phyloP scores from a whole-genome alignment of 2,113 vertebrate species.

The Oryzias woworae region DNA sequence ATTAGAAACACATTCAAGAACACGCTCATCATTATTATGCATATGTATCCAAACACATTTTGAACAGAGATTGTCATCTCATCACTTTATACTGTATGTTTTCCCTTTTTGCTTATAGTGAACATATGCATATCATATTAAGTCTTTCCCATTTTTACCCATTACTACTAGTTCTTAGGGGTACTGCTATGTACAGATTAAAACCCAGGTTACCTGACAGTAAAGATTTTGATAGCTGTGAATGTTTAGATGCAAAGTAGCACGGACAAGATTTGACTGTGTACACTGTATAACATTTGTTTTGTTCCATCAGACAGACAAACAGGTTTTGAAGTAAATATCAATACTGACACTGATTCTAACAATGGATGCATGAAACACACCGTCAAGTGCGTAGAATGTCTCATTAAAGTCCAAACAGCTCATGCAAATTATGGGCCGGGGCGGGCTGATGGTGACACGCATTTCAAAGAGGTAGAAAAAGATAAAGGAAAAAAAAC shows the following conservation, averaged over 20 bases:
- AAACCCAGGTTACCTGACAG: constrained; percentile 41
- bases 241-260: constrained; percentile 36
- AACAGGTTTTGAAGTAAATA: constrained; percentile 59
- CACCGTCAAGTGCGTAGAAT: constrained; percentile 39
- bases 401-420: constrained; percentile 53
- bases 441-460: constrained; percentile 37
- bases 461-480: constrained; percentile 23
- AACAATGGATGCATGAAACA: constrained; percentile 42
- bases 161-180: constrained; percentile 37
- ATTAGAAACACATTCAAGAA: constrained; percentile 63
- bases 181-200: constrained; percentile 71
- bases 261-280: constrained; percentile 51
- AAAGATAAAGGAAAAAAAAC: constrained; percentile 11
- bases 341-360: constrained; percentile 54
- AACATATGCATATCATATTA: constrained; percentile 24
- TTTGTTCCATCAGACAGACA: constrained; percentile 59
- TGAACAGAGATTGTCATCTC: constrained; percentile 80
- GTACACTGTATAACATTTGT: constrained; percentile 54
- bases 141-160: constrained; percentile 47
- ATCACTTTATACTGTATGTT: constrained; percentile 59
- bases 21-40: constrained; percentile 66
- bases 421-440: constrained; percentile 67
- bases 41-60: constrained; percentile 72
- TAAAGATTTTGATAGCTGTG: constrained; percentile 46
- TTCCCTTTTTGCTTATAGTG: constrained; percentile 40